Conservation (phyloP, 2,888 invertebrate species). For the Dynastes tityus region DNA sequence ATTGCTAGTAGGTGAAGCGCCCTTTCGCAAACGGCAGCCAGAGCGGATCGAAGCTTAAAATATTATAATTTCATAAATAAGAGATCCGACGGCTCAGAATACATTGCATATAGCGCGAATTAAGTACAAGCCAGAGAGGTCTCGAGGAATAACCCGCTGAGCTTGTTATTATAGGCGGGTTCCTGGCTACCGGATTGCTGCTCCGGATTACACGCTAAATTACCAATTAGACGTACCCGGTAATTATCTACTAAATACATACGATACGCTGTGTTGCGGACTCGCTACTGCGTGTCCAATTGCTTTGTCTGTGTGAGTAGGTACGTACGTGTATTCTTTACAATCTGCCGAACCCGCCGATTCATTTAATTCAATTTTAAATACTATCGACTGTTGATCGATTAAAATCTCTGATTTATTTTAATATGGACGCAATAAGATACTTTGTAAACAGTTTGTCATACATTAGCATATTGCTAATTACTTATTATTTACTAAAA, state of each 20-base stretch:
- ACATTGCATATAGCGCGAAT: constrained; percentile 50
- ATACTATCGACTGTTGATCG: constrained; percentile 17
- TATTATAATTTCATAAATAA: constrained; percentile 48
- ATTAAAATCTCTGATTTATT: constrained; percentile 33
- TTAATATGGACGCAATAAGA: constrained; percentile 5
- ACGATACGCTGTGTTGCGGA: constrained; percentile 54
- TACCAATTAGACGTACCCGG: constrained; percentile 63
- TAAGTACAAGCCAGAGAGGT: constrained; percentile 41
- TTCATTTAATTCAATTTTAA: constrained; percentile 50
- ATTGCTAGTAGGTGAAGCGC: too few relatives aligned
- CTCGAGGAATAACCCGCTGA: constrained; percentile 48
- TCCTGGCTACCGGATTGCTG: constrained; percentile 49
- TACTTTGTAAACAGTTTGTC: neutral
- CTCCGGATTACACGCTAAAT: constrained; percentile 61
- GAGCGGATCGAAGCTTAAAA: constrained; percentile 28
- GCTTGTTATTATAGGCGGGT: constrained; percentile 52
- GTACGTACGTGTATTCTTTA: constrained; percentile 38
- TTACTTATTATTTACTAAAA: too few relatives aligned
- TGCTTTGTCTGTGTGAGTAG: constrained; percentile 29
- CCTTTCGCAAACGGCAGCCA: neutral
- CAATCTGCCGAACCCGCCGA: constrained; percentile 44
- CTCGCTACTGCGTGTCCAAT: constrained; percentile 54
- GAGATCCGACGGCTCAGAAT: constrained; percentile 40
- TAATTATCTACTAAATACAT: constrained; percentile 61
- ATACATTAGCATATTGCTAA: too few relatives aligned